Base-by-base conservation (phyloP, 2,113 vertebrate species). In the Panthera leo region DNA sequence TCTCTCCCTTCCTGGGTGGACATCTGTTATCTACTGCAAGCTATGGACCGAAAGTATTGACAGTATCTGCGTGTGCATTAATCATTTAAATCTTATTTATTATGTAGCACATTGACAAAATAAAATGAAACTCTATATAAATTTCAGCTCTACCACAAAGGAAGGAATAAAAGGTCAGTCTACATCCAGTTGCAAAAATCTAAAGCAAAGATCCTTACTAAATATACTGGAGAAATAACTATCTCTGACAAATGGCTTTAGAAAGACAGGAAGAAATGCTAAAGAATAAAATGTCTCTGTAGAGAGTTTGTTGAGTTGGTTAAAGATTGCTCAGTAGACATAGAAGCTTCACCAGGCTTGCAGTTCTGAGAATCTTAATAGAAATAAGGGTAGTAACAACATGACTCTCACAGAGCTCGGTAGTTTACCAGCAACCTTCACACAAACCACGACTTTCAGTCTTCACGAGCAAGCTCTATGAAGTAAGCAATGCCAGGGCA, bases 31-130 rank as follows among this genome's bases (percentile, higher is more conserved):
- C 51, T 7, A 7, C 61, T 31, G 82, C 58, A 93, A 97, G 36
- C 0, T 2, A 34, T 7, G 16, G 67, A 51, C 61, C 36, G 2
- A 90, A 91, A 85, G 42, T 80, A 92, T 27, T 83, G 87, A 85
- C 73, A 4, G 96, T 75, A 96, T 95, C 85, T 97, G 96, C 80
- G 73, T 94, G 97, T 93, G 19, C 4, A 5, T 97, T 97, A 97
- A 98, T 97, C 87, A 96, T 94, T 97, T 97, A 78, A 73, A 45
- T 98, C 96, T 96, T 94, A 92, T 80, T 98, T 96, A 97, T 98
- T 97, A 97, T 71, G n/a, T 70, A 91, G 82, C 55, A 61, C 4
- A 21, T 82, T 97, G 90, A 85, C 25, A 6, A 91, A 85, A 96
- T 92, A 90, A 93, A 96, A 97, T 34, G 78, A 90, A 11, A 29